Evolutionary conservation across 2,888 invertebrate species (phyloP).

Genomic region (Scaptomyza tumidula): DNA sequence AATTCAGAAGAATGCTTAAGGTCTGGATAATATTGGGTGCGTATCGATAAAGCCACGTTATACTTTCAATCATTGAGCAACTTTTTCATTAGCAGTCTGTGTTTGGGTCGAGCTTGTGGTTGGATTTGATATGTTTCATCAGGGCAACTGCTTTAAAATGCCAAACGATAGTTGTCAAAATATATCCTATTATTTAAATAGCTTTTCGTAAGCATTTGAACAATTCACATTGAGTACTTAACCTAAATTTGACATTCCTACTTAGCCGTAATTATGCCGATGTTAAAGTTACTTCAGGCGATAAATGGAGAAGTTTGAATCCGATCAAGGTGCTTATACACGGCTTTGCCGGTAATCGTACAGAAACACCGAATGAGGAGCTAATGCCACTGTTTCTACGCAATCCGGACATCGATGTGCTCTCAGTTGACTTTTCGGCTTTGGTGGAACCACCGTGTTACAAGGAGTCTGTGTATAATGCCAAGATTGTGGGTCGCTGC

Average conservation of each 20-base stretch:
- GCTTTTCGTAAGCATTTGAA: background rate
- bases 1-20: too few species aligned
- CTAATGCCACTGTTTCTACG: background rate
- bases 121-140: background rate
- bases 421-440: background rate
- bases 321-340: background rate
- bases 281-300: too few species aligned
- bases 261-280: too few species aligned
- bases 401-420: background rate
- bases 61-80: too few species aligned
- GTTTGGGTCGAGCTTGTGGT: background rate
- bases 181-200: background rate
- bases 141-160: slow-evolving; percentile 2
- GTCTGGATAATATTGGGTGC: too few species aligned
- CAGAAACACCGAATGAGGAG: background rate
- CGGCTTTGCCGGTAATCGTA: background rate
- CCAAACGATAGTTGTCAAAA: background rate
- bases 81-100: too few species aligned
- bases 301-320: too few species aligned
- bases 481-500: background rate
- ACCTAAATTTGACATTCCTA: too few species aligned
- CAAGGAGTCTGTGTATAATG: background rate
- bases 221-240: background rate
- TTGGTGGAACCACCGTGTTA: background rate
- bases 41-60: too few species aligned